Percentiles rank a stretch among this genome's conserved stretches.
Evolutionary conservation across 2,888 invertebrate species (phyloP).

Genomic region (Troides helena): DNA sequence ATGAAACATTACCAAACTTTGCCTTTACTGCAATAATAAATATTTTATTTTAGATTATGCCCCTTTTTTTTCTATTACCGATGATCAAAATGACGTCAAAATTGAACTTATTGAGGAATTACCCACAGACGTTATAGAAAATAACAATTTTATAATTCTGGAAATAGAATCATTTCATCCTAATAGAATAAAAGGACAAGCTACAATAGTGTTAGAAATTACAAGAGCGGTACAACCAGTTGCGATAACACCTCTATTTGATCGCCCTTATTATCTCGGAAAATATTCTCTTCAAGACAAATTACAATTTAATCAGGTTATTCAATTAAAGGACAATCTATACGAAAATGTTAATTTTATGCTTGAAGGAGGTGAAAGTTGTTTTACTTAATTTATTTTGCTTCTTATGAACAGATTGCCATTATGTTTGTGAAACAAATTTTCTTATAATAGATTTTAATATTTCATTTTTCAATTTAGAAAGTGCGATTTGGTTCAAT

Average conservation of each 20-base stretch:
- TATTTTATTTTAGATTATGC: constrained; percentile 45
- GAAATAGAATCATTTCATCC: constrained; percentile 50
- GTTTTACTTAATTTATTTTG: background rate
- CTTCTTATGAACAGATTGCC: no score
- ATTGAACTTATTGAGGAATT: constrained; percentile 40
- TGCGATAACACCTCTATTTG: constrained; percentile 37
- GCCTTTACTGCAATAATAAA: background rate
- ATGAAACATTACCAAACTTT: background rate
- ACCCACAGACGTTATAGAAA: constrained; percentile 30
- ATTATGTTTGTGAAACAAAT: background rate
- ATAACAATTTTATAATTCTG: constrained; percentile 49
- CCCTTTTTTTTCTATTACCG: constrained; percentile 41
- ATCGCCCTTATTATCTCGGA: constrained; percentile 42
- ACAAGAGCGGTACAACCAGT: constrained; percentile 24
- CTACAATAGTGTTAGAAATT: constrained; percentile 36
- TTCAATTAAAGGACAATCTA: constrained; percentile 41
- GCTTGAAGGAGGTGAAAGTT: constrained; percentile 43
- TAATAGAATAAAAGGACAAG: constrained; percentile 33
- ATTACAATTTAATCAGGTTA: constrained; percentile 39
- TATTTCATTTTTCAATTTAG: background rate
- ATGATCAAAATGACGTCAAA: constrained; percentile 37
- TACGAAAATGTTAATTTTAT: constrained; percentile 41
- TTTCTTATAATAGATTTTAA: background rate
- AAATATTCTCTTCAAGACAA: constrained; percentile 39
- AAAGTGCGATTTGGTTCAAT: constrained; percentile 18